Percentiles rank a stretch among this genome's conserved stretches.
These are phyloP conservation scores for Anastrepha obliqua DNA, from an alignment of 1,140 invertebrate species.

Conservation along the genomic window DNA sequence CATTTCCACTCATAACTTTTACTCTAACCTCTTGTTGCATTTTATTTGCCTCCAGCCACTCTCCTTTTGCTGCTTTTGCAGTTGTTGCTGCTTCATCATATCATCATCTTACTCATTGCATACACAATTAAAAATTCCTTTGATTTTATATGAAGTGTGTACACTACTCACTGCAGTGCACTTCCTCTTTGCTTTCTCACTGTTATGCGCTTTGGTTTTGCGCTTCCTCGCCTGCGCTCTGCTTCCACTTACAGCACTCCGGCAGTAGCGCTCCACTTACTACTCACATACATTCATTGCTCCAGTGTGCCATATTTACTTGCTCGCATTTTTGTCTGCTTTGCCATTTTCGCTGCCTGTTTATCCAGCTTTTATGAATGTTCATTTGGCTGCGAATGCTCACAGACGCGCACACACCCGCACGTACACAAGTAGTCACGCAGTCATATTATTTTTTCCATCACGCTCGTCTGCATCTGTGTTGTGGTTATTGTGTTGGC, in stretches of 20 bases:
- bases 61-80: not conserved
- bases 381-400: not conserved
- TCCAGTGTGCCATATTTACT: not conserved
- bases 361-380: conserved; percentile 10
- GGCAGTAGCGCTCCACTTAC: not conserved
- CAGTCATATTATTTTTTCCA: not conserved
- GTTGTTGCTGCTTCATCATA: not conserved
- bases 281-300: not conserved
- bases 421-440: not conserved
- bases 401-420: not conserved
- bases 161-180: conserved; percentile 20
- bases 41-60: conserved; percentile 34
- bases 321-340: not conserved
- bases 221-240: not conserved
- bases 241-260: not conserved
- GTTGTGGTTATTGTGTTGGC: not conserved
- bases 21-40: not conserved
- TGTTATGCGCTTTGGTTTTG: not conserved
- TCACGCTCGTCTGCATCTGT: not conserved
- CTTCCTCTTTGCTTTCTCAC: not conserved
- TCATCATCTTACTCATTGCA: not conserved
- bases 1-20: not conserved
- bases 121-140: conserved; percentile 49
- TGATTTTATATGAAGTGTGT: conserved; percentile 50
- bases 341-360: conserved; percentile 35